Base-by-base conservation (phyloP, 2,113 vertebrate species). In the Microcebus griseorufus region DNA sequence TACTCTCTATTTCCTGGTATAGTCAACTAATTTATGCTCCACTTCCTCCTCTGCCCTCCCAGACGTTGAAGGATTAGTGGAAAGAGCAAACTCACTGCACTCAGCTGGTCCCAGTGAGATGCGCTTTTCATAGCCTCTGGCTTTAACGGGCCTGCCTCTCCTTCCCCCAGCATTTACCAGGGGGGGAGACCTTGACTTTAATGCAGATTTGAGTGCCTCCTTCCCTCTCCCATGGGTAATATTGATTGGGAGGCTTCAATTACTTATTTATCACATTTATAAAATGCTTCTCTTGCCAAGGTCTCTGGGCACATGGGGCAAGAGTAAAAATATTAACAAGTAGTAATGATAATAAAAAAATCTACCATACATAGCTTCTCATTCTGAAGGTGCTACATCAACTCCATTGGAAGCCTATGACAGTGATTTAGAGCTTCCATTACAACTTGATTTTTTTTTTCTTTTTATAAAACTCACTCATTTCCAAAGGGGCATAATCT, bases 261-360 rank as follows among this genome's bases (percentile, higher is more conserved):
- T 88, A 95, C 90, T 96, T 96, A 91, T 94, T 97, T 93, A 96
- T 81, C 90, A 95, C 39, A 80, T 96, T 97, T 98, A 95, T 89
- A 97, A 95, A 96, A 83, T 92, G 65, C 69, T 96, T 72, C 32
- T 97, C 65, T 97, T 91, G 83, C 93, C 73, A 97, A 84, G 64
- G 87, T 90, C 94, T 95, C 95, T 86, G 75, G 93, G 89, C 92
- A 95, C 76, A 82, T 8, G 9, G 27, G 27, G 42, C n/a, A 94
- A 95, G 87, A 81, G 58, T 95, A 90, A 95, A 98, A 97, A 82
- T 80, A 79, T 90, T 90, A 96, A 67, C 16, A 22, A 93, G 45
- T 79, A 67, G 96, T 45, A 79, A 64, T 79, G 91, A 81, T 62
- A 62, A 85, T 51, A 73, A 27, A 76, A 95, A 22, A 23, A 25